A percentile compares a stretch with the other conserved stretches of the same genome.
Evolutionary conservation across 1,140 invertebrate genomes (phyloP).

Genomic region (Pseudomyrmex cubaensis): DNA sequence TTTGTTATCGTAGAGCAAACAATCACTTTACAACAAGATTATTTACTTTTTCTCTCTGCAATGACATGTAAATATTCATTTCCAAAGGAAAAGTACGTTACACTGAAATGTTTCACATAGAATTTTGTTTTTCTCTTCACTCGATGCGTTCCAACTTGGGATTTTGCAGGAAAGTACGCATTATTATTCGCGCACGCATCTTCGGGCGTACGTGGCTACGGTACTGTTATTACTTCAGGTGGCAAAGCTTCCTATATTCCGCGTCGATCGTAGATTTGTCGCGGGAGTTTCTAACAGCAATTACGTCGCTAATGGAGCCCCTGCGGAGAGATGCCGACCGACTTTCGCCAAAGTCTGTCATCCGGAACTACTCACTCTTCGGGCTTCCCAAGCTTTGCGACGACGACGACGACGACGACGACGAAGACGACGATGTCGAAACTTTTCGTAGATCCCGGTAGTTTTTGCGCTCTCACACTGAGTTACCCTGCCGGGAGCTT

Average conservation of each 20-base stretch:
- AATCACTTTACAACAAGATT: too few species aligned
- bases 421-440: slow-evolving; percentile 13
- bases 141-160: not conserved
- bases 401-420: slow-evolving; percentile 23
- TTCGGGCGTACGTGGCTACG: slow-evolving; percentile 16
- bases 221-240: slow-evolving; percentile 35
- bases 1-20: too few species aligned
- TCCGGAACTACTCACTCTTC: slow-evolving; percentile 33
- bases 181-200: not conserved
- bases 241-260: slow-evolving; percentile 53
- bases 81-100: not conserved
- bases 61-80: not conserved
- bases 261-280: slow-evolving; percentile 79
- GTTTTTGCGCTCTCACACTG: slow-evolving; percentile 46
- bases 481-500: not conserved
- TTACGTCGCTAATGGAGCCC: slow-evolving; percentile 81
- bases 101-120: not conserved
- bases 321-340: slow-evolving; percentile 75
- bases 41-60: too few species aligned
- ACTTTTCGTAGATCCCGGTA: slow-evolving; percentile 55
- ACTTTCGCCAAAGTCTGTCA: slow-evolving; percentile 72
- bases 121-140: not conserved
- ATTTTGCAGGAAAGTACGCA: too few species aligned
- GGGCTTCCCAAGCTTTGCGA: slow-evolving; percentile 39
- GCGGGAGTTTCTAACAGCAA: slow-evolving; percentile 81